Base-by-base conservation (phyloP, 2,113 vertebrate species). In the Perca flavescens region DNA sequence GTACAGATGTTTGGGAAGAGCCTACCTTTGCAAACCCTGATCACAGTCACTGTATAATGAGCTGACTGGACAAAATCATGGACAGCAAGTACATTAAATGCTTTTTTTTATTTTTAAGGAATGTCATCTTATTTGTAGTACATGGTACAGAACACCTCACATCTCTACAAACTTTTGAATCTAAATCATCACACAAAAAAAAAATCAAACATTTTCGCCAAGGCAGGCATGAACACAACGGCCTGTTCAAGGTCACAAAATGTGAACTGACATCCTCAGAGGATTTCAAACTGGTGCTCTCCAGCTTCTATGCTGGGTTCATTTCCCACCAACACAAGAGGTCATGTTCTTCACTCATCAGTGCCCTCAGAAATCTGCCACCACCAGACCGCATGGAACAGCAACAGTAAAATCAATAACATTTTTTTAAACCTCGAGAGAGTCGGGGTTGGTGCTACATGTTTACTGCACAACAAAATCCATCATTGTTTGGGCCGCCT, bases 331-430 rank as follows among this genome's bases (percentile, higher is more conserved):
- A 63, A 85, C 54, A 74, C 46, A 74, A 71, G 74, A 65, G 50
- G 76, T 78, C 52, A 47, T 3, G 74, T 49, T 83, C 87, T 89
- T 89, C 83, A 80, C 77, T 89, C 82, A 40, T 40, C 76, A 60
- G 64, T 74, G 72, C 77, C 72, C 77, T 79, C 68, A 73, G 54
- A 82, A 79, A 86, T 78, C 36, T 61, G 67, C 34, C 50, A 52
- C 80, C 21, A 63, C 40, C 34, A n/a, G 15, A 10, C 70, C 54
- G 76, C 77, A 76, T 49, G 63, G 70, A 82, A 49, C 64, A 68
- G 68, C 80, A 77, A 74, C 56, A 52, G 47, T 53, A 77, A 82
- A 89, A 94, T 93, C 89, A 88, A 93, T 93, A 91, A 47, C 17
- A 62, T 66, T 79, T 72, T 88, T 79, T 80, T 40, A 81, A 80